A percentile compares a stretch with the other conserved stretches of the same genome.
These are phyloP conservation scores for Cynocephalus volans DNA, from an alignment of 2,113 vertebrate genomes.

Conservation along the genomic window DNA sequence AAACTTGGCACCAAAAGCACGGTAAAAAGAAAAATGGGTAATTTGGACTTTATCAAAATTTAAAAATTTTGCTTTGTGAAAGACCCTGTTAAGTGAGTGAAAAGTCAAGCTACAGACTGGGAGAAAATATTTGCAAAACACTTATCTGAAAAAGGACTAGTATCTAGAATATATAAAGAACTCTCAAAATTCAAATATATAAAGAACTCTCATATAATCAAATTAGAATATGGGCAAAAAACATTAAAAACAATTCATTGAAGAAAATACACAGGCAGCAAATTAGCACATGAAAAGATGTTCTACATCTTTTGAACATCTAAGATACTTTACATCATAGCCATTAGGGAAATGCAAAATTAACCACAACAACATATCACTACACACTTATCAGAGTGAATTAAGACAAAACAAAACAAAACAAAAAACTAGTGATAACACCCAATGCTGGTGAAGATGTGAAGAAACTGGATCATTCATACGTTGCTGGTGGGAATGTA, in stretches of 20 bases:
- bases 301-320: neutral
- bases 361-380: neutral
- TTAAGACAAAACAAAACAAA: neutral
- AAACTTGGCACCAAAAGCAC: neutral
- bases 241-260: constrained; percentile 21
- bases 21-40: neutral
- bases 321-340: neutral
- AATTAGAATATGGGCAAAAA: neutral
- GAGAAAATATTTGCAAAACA: constrained; percentile 29
- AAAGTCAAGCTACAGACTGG: constrained; percentile 1
- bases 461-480: neutral
- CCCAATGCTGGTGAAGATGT: neutral
- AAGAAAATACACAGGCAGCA: constrained; percentile 44
- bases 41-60: neutral
- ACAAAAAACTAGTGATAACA: neutral
- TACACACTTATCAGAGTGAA: neutral
- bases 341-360: neutral
- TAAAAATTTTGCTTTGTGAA: neutral
- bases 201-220: constrained; percentile 43
- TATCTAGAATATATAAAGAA: constrained; percentile 54
- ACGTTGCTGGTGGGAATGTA: neutral
- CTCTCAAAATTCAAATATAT: constrained; percentile 39
- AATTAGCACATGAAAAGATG: constrained; percentile 30
- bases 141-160: neutral
- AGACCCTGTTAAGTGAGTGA: neutral